A percentile compares a stretch with the other conserved stretches of the same genome.
Evolutionary conservation across 2,113 vertebrate species (phyloP).

Genomic region (Australoheros scitulus): DNA sequence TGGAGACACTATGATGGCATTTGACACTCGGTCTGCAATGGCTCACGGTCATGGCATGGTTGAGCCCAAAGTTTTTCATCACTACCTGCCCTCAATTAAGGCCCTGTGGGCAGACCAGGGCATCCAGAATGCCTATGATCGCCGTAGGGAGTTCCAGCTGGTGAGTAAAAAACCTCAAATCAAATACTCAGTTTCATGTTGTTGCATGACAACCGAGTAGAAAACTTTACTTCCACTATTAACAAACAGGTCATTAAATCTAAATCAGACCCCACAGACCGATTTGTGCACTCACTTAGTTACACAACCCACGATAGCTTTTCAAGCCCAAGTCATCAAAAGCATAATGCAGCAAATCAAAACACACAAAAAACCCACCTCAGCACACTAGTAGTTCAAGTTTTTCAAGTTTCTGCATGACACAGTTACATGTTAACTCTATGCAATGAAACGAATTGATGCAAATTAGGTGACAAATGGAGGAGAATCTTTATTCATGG

Average conservation of each 20-base stretch:
- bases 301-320: neutral
- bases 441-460: neutral
- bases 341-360: no score
- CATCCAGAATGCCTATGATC: constrained; percentile 94
- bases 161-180: constrained; percentile 79
- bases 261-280: neutral
- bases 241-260: neutral
- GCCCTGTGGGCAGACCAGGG: constrained; percentile 90
- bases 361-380: no score
- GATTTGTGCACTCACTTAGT: neutral
- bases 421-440: neutral
- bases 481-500: neutral
- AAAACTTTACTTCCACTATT: neutral
- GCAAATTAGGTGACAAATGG: neutral
- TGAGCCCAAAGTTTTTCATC: constrained; percentile 85
- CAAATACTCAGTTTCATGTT: neutral
- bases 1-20: constrained; percentile 91
- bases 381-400: neutral
- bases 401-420: neutral
- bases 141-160: constrained; percentile 95
- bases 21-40: constrained; percentile 88
- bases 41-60: constrained; percentile 86
- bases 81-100: constrained; percentile 87
- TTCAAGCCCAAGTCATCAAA: neutral
- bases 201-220: neutral